Evolutionary conservation across 2,797 vertebrate species (phyloP).

Genomic region (Myiothlypis coronata): DNA sequence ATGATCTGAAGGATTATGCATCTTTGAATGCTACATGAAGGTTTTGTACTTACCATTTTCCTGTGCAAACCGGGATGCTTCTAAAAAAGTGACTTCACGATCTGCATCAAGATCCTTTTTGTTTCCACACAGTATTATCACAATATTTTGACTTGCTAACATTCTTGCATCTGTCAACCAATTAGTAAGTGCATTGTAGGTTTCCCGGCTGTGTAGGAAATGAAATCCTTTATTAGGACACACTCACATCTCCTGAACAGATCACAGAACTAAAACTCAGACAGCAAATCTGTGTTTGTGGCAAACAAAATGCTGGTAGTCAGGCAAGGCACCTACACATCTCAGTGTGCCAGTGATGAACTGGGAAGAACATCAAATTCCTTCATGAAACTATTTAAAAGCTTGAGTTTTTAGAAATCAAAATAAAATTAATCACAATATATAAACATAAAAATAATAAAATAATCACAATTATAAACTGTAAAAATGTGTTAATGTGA

Average conservation of each 20-base stretch:
- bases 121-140: conserved; percentile 81
- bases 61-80: conserved; percentile 80
- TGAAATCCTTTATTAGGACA: neutral
- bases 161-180: conserved; percentile 82
- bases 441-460: neutral
- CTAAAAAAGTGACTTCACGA: conserved; percentile 80
- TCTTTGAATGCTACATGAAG: neutral
- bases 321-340: neutral
- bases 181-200: conserved; percentile 83
- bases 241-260: neutral
- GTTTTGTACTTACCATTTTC: conserved; percentile 72
- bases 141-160: conserved; percentile 81
- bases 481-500: neutral
- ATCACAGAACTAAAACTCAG: neutral
- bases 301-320: neutral
- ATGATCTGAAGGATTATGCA: neutral
- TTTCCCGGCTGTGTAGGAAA: conserved; percentile 75
- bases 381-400: neutral
- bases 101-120: conserved; percentile 81
- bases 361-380: neutral
- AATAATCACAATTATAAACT: neutral
- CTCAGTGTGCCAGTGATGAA: neutral
- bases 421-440: neutral
- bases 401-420: neutral
- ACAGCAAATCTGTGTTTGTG: neutral